phyloP scores from a whole-genome alignment of 2,113 vertebrate species.

The Gambusia affinis region DNA sequence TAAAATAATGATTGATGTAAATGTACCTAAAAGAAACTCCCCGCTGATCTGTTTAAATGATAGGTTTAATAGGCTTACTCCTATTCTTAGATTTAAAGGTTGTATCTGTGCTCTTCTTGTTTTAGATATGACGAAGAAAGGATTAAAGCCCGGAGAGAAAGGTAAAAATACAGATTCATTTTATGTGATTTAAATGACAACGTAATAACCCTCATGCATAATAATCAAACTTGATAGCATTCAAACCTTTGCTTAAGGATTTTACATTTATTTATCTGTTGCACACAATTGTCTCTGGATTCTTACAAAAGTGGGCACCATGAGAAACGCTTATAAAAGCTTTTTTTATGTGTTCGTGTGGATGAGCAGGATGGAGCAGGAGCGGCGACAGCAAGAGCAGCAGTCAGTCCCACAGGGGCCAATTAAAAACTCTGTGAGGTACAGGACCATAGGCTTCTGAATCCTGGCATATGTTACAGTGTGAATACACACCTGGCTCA shows the following conservation, averaged over 20 bases:
- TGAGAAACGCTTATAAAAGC: neutral
- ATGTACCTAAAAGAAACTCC: neutral
- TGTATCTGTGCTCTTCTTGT: slow-evolving; percentile 7
- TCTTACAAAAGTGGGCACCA: neutral
- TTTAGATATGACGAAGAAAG: slow-evolving; percentile 94
- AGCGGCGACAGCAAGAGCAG: slow-evolving; percentile 69
- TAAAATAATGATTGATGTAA: neutral
- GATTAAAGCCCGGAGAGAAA: slow-evolving; percentile 89
- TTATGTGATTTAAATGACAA: neutral
- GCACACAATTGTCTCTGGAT: neutral
- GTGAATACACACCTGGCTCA: neutral
- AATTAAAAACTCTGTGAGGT: slow-evolving; percentile 75
- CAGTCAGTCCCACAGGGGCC: slow-evolving; percentile 62
- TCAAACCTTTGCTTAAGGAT: neutral
- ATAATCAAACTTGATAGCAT: neutral
- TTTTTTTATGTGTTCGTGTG: slow-evolving; percentile 27
- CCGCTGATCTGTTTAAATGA: slow-evolving; percentile 4
- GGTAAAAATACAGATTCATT: slow-evolving; percentile 71
- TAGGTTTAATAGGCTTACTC: neutral
- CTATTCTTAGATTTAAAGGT: neutral
- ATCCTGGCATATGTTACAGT: neutral
- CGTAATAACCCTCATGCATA: neutral
- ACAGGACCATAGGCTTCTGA: neutral
- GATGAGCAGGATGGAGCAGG: slow-evolving; percentile 78
- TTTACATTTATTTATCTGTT: neutral